phyloP scores from a whole-genome alignment of 1,140 invertebrate genomes.

The Coelopa frigida region DNA sequence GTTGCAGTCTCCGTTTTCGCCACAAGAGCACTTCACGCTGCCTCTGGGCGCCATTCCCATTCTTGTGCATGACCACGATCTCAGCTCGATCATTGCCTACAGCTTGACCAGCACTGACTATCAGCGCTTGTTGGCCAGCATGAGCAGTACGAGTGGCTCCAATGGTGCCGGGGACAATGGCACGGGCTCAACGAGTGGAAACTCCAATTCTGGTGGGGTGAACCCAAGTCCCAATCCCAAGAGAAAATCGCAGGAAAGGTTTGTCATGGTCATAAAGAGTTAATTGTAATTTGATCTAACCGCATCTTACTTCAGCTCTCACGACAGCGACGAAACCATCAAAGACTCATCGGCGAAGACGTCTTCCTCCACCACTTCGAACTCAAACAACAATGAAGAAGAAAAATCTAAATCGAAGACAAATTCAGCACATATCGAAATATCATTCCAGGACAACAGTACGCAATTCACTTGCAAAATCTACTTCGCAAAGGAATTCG shows the following conservation, averaged over 20 bases:
- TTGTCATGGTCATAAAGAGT: too few relatives aligned
- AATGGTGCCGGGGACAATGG: conserved; percentile 17
- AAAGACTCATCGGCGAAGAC: too few relatives aligned
- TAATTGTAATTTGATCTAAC: too few relatives aligned
- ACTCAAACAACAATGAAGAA: conserved; percentile 6
- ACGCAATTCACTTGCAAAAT: conserved; percentile 79
- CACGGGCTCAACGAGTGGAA: background rate
- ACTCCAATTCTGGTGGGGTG: background rate
- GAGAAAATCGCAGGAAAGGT: conserved; percentile 25
- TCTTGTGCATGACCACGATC: conserved; percentile 75
- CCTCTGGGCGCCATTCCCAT: conserved; percentile 58
- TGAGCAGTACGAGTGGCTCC: conserved; percentile 31
- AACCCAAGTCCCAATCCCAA: conserved; percentile 31
- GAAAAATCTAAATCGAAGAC: conserved; percentile 43
- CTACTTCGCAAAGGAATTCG: conserved; percentile 81
- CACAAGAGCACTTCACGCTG: conserved; percentile 60
- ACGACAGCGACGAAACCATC: conserved; percentile 22
- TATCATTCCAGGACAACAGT: conserved; percentile 56
- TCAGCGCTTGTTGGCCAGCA: conserved; percentile 48
- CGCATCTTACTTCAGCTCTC: background rate
- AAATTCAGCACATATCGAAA: conserved; percentile 54
- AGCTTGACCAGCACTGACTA: conserved; percentile 68
- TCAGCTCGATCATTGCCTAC: conserved; percentile 85
- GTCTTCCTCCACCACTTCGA: conserved; percentile 3
- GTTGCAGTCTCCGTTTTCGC: conserved; percentile 53